phyloP scores from a whole-genome alignment of 2,888 invertebrate species.

The Drosophila siamana region DNA sequence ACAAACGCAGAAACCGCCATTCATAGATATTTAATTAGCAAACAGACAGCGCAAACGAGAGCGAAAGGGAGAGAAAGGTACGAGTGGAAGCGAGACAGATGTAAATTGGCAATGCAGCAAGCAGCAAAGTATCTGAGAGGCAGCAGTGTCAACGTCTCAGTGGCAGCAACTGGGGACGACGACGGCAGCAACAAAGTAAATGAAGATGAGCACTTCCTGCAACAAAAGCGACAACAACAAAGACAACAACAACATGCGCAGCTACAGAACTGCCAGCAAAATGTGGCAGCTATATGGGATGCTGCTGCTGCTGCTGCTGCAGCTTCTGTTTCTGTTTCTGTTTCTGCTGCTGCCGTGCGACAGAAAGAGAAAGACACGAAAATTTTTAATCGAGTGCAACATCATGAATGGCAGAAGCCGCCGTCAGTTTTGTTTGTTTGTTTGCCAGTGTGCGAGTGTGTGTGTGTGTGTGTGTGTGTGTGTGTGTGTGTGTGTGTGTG shows the following conservation, averaged over 20 bases:
- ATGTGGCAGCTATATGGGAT: slow-evolving; percentile 33
- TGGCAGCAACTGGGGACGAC: slow-evolving; percentile 28
- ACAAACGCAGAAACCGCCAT: slow-evolving; percentile 70
- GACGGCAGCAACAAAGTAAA: slow-evolving; percentile 68
- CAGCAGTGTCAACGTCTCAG: slow-evolving; percentile 24
- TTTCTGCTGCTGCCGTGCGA: slow-evolving; percentile 1
- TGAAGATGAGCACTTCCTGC: slow-evolving; percentile 82
- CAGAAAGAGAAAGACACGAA: slow-evolving; percentile 52
- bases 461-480: slow-evolving; percentile 1
- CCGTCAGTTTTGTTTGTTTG: slow-evolving; percentile 65
- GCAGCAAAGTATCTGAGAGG: slow-evolving; percentile 21
- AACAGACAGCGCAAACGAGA: slow-evolving; percentile 30
- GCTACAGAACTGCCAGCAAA: slow-evolving; percentile 34
- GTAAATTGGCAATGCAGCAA: slow-evolving; percentile 73
- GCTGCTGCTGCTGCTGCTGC: too few relatives aligned
- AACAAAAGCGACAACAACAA: slow-evolving; percentile 74
- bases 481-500: slow-evolving; percentile 42
- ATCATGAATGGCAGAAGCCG: slow-evolving; percentile 77
- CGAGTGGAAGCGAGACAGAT: slow-evolving; percentile 20
- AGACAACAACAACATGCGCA: slow-evolving; percentile 47
- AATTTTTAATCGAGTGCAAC: slow-evolving; percentile 81
- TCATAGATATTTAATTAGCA: slow-evolving; percentile 82
- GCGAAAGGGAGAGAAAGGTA: slow-evolving; percentile 15
- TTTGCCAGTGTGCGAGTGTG: slow-evolving; percentile 11
- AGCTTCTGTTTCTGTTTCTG: too few relatives aligned